Conservation (phyloP, 2,888 invertebrate genomes). For the Cistogaster globosa region DNA sequence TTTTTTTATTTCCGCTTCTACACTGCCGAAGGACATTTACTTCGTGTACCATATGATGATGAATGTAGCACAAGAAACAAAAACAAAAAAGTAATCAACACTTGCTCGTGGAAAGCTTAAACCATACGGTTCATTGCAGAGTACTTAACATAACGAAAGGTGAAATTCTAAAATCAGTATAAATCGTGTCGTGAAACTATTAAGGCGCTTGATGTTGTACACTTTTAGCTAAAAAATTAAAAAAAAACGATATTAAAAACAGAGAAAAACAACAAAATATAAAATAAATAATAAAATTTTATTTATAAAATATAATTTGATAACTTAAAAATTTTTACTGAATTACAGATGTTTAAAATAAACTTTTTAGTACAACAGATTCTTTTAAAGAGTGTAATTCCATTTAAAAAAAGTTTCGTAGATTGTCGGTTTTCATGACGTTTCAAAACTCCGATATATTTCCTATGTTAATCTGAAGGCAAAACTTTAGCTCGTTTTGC, state of each 20-base stretch:
- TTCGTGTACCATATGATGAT: slow-evolving; percentile 62
- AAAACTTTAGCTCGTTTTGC: slow-evolving; percentile 44
- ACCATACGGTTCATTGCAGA: slow-evolving; percentile 51
- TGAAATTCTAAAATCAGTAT: slow-evolving; percentile 77
- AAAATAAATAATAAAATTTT: neutral
- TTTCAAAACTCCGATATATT: neutral
- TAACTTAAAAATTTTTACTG: neutral
- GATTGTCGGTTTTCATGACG: slow-evolving; percentile 20
- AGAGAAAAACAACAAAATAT: neutral
- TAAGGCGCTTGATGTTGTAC: slow-evolving; percentile 54
- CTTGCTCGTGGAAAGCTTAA: slow-evolving; percentile 56
- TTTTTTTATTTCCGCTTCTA: slow-evolving; percentile 21
- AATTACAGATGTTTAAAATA: neutral
- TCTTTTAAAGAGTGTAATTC: neutral
- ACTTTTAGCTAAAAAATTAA: neutral
- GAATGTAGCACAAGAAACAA: slow-evolving; percentile 45
- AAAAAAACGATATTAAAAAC: slow-evolving; percentile 24
- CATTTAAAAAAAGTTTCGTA: slow-evolving; percentile 26
- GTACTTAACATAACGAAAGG: slow-evolving; percentile 74
- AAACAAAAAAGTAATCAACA: slow-evolving; percentile 53
- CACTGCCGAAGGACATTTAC: slow-evolving; percentile 68
- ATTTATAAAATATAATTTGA: neutral
- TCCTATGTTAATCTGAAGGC: slow-evolving; percentile 4
- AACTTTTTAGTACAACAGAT: neutral
- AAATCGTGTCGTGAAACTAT: slow-evolving; percentile 75